Percentiles rank a stretch among this genome's conserved stretches.
phyloP scores from a whole-genome alignment of 1,140 invertebrate species.

The Theocolax elegans region DNA sequence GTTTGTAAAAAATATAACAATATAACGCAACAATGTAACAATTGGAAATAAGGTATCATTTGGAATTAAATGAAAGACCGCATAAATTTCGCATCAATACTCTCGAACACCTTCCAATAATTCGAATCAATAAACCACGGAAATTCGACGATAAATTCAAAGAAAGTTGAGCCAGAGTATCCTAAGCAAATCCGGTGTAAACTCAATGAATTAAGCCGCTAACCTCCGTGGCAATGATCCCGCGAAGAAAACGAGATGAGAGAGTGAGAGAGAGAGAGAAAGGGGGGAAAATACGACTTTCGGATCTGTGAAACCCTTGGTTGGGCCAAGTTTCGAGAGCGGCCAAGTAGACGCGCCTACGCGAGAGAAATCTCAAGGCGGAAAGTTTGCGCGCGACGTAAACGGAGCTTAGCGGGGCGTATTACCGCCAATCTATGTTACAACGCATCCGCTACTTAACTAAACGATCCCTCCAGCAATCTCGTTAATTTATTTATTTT shows the following conservation, averaged over 20 bases:
- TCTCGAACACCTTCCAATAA: neutral
- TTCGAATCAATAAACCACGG: slow-evolving; percentile 1
- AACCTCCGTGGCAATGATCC: neutral
- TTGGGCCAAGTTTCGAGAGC: neutral
- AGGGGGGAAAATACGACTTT: neutral
- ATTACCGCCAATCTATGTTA: slow-evolving; percentile 4
- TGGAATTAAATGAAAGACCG: too few relatives aligned
- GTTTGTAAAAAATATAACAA: too few relatives aligned
- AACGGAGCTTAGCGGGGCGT: slow-evolving; percentile 49
- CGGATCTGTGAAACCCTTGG: too few relatives aligned
- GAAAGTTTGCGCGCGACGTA: slow-evolving; percentile 50
- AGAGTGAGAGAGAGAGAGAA: neutral
- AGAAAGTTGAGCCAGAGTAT: slow-evolving; percentile 15
- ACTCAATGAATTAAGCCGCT: slow-evolving; percentile 28
- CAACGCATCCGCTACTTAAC: neutral
- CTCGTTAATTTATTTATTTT: too few relatives aligned
- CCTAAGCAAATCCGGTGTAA: slow-evolving; percentile 7
- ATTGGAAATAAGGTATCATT: too few relatives aligned
- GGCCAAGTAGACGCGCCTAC: slow-evolving; percentile 40
- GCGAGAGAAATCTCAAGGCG: slow-evolving; percentile 52
- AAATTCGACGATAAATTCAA: slow-evolving; percentile 16
- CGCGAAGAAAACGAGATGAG: neutral
- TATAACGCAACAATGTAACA: too few relatives aligned
- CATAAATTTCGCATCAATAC: too few relatives aligned
- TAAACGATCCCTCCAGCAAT: too few relatives aligned